Percentiles rank a stretch among this genome's conserved stretches.
Evolutionary conservation across 2,797 vertebrate genomes (phyloP).

Genomic region (Lepus townsendii): DNA sequence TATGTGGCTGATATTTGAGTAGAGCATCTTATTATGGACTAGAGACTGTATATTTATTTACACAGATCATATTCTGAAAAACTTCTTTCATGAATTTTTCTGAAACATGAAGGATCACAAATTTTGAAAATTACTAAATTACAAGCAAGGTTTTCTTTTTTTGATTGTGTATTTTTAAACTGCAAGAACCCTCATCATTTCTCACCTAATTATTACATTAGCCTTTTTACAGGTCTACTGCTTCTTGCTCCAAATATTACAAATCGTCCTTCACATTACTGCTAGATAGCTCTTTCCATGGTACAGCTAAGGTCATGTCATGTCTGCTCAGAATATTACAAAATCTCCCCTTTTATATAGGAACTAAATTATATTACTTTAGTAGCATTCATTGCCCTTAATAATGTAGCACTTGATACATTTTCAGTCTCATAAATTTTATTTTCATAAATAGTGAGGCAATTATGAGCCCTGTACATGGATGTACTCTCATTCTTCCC

Average conservation of each 20-base stretch:
- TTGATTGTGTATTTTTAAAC: background rate
- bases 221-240: background rate
- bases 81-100: conserved; percentile 8
- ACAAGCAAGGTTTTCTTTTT: background rate
- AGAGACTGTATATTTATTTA: conserved; percentile 56
- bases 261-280: background rate
- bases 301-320: background rate
- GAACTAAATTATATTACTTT: conserved; percentile 13
- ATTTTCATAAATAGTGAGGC: conserved; percentile 13
- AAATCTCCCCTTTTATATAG: background rate
- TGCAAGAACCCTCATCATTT: background rate
- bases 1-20: conserved; percentile 70
- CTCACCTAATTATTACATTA: background rate
- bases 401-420: background rate
- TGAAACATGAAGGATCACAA: conserved; percentile 47
- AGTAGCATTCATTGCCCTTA: background rate
- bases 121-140: conserved; percentile 43
- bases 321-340: background rate
- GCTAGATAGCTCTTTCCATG: background rate
- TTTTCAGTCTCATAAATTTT: conserved; percentile 18
- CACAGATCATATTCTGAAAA: conserved; percentile 44
- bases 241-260: background rate
- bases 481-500: background rate
- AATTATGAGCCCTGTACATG: background rate
- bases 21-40: conserved; percentile 61